Base-by-base conservation (phyloP, 2,113 vertebrate species). In the Scophthalmus maximus region DNA sequence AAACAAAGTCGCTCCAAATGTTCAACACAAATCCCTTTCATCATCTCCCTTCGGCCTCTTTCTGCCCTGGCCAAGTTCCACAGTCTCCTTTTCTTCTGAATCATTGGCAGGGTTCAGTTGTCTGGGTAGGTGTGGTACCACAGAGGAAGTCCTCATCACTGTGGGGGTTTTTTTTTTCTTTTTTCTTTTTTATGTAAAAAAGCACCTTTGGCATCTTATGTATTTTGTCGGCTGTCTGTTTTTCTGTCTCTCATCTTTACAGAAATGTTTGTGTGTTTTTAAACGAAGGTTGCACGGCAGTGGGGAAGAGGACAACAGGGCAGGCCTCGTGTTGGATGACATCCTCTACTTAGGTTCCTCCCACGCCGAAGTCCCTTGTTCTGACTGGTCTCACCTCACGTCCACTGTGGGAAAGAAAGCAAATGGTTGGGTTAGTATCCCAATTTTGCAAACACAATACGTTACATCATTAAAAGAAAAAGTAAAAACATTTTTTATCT, bases 161-260 rank as follows among this genome's bases (percentile, higher is more conserved):
- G 68, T 38, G 70, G 55, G 81, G 57, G 66, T 67, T 68, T 23
- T 83, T 46, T 44, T 23, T 14, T 38, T 30, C 81, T 49, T 47
- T 51, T 51, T 38, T 30, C 49, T 22, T 14, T 57, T 40, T 84
- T 30, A 14, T n/a, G n/a, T n/a, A 46, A 46, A 46, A 91, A 93
- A 98, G 96, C 96, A 98, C 96, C 95, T 96, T 96, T 96, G 96
- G 95, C 92, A 94, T 96, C 76, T 92, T 94, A 92, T 92, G 95
- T 65, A 57, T 59, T 77, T 56, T 78, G 62, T 88, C 68, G 76
- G 58, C 82, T 77, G 79, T 83, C 56, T 83, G 10, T 76, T 78
- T 79, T 58, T 84, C 66, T 73, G 75, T 88, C 51, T 78, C 29
- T 79, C 57, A 12, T 83, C 76, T 84, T 86, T 81, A 83, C 40